Conservation (phyloP, 2,888 invertebrate species). For the Hemaris fuciformis region DNA sequence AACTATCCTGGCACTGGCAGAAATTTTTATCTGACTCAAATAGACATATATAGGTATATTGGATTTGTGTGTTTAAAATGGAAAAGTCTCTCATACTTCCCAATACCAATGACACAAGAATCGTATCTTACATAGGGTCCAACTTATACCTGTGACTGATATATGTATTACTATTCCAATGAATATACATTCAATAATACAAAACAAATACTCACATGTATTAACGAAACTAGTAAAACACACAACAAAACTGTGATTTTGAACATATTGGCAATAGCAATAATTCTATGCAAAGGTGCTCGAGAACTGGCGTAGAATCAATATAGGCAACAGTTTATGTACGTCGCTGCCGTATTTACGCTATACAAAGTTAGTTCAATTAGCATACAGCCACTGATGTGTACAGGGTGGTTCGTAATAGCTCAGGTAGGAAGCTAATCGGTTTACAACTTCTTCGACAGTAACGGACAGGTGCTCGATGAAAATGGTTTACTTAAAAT, state of each 20-base stretch:
- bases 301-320: conserved; percentile 23
- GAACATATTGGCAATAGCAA: conserved; percentile 29
- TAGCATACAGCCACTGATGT: conserved; percentile 4
- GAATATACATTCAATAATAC: too few species aligned
- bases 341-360: conserved; percentile 28
- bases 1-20: too few species aligned
- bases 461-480: not conserved
- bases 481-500: too few species aligned
- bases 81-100: too few species aligned
- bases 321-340: conserved; percentile 27
- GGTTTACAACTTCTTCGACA: not conserved
- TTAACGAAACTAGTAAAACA: conserved; percentile 28
- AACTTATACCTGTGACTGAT: too few species aligned
- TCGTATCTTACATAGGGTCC: too few species aligned
- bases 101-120: too few species aligned
- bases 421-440: not conserved
- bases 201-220: conserved; percentile 45
- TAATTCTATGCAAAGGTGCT: conserved; percentile 18
- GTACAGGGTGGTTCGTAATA: not conserved
- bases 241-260: conserved; percentile 33
- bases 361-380: conserved; percentile 18
- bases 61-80: too few species aligned
- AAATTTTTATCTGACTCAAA: too few species aligned
- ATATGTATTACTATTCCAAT: too few species aligned
- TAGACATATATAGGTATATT: too few species aligned